Base-by-base conservation (phyloP, 2,113 vertebrate genomes). In the Centropus unirufus region DNA sequence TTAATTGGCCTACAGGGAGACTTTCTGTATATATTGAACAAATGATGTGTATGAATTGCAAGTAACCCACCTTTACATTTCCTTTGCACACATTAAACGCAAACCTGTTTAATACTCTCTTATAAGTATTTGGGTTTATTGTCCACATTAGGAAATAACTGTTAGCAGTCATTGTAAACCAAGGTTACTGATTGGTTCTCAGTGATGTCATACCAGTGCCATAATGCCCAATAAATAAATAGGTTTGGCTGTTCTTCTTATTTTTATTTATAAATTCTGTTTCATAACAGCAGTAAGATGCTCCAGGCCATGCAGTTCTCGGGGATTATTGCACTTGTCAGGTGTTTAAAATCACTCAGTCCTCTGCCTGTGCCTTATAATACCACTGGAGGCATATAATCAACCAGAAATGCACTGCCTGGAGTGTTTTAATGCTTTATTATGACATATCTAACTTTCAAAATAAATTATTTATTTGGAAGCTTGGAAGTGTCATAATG, bases 201-300 rank as follows among this genome's bases (percentile, higher is more conserved):
- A 30, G 88, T 93, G 90, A 94, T 96, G 93, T 97, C 97, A 97
- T 87, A 95, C 74, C 66, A 95, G 91, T 96, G 93, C 95, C 90
- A 95, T 47, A 81, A 93, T 93, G 67, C 58, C 86, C 72, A 74
- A 90, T 67, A 97, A 97, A 92, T 97, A 96, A 95, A 97, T 94
- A 94, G 93, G 54, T 97, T 96, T 96, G 84, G 88, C 95, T 96
- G 93, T 97, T 97, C 92, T 97, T 97, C 97, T 97, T 97, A 98
- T 97, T 98, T 98, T 98, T 97, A 97, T 98, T 98, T 98, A 98
- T 98, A 98, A 98, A 98, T 98, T 98, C 97, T 97, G 96, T 98
- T 98, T 98, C 97, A 98, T 98, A 98, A 97, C 92, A 97, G 97
- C 95, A 97, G 92, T 96, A 96, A 97, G 92, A 97, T 97, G 97